These are phyloP conservation scores for Scolopax rusticola DNA, from an alignment of 2,797 vertebrate species.

Conservation along the genomic window DNA sequence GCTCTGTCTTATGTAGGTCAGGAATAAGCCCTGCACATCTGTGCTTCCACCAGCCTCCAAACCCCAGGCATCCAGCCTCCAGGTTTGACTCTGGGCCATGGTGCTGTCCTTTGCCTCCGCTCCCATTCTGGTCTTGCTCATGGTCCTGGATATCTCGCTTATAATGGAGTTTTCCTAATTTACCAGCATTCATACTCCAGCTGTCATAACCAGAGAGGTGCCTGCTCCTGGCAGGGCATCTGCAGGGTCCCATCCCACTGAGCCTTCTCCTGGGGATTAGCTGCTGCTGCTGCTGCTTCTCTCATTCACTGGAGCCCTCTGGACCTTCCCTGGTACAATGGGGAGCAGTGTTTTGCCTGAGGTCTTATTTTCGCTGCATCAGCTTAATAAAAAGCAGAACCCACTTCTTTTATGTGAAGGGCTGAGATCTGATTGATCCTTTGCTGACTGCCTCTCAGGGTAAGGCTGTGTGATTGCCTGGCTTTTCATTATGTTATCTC, in stretches of 20 bases:
- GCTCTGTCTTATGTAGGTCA: neutral
- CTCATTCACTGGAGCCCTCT: neutral
- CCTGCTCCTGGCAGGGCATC: neutral
- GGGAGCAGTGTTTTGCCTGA: neutral
- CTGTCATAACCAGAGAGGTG: neutral
- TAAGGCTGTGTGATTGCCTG: constrained; percentile 34
- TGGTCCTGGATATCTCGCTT: neutral
- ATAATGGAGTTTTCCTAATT: neutral
- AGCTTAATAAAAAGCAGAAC: constrained; percentile 42
- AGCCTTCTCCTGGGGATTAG: neutral
- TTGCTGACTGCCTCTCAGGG: neutral
- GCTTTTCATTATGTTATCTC: constrained; percentile 39
- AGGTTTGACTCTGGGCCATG: neutral
- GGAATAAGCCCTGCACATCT: neutral
- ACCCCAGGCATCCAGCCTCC: neutral
- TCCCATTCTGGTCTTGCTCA: neutral
- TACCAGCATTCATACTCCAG: neutral
- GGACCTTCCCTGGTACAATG: neutral
- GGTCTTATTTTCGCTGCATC: neutral
- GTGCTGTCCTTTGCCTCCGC: neutral
- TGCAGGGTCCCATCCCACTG: neutral
- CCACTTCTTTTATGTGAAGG: constrained; percentile 2
- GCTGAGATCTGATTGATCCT: constrained; percentile 43
- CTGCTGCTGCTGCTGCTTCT: neutral
- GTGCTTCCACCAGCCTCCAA: neutral